Conservation (phyloP, 2,888 invertebrate genomes). For the Drosophila greeni region DNA sequence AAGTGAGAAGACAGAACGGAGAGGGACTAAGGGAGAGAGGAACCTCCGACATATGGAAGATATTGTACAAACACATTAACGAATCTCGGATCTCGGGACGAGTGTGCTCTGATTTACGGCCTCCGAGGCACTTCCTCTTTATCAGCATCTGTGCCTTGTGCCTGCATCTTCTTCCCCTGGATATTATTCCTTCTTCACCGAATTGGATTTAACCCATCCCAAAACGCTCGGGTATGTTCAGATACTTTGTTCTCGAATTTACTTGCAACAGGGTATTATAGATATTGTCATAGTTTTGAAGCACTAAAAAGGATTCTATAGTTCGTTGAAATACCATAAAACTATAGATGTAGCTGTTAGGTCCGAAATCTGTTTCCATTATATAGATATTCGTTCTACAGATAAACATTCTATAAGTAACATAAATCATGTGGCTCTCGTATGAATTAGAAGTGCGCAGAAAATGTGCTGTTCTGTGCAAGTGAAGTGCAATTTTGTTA, state of each 20-base stretch:
- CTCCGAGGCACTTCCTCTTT: constrained; percentile 55
- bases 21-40: constrained; percentile 1
- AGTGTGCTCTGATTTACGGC: constrained; percentile 66
- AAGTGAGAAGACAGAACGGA: neutral
- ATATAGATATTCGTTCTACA: too few relatives aligned
- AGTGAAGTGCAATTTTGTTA: too few relatives aligned
- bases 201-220: constrained; percentile 56
- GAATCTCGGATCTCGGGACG: constrained; percentile 47
- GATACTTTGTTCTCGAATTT: constrained; percentile 6
- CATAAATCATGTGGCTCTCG: neutral
- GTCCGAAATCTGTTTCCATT: too few relatives aligned
- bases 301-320: neutral
- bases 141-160: constrained; percentile 44
- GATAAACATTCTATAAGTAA: neutral
- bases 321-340: neutral
- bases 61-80: constrained; percentile 44
- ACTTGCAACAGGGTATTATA: neutral
- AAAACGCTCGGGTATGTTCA: constrained; percentile 50
- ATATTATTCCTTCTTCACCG: constrained; percentile 46
- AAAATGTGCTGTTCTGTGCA: too few relatives aligned
- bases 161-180: constrained; percentile 49
- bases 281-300: too few relatives aligned
- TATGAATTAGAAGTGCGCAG: neutral
- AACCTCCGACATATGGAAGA: constrained; percentile 41
- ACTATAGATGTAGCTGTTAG: neutral